Evolutionary conservation across 2,888 invertebrate species (phyloP).

Genomic region (Pterostichus niger): DNA sequence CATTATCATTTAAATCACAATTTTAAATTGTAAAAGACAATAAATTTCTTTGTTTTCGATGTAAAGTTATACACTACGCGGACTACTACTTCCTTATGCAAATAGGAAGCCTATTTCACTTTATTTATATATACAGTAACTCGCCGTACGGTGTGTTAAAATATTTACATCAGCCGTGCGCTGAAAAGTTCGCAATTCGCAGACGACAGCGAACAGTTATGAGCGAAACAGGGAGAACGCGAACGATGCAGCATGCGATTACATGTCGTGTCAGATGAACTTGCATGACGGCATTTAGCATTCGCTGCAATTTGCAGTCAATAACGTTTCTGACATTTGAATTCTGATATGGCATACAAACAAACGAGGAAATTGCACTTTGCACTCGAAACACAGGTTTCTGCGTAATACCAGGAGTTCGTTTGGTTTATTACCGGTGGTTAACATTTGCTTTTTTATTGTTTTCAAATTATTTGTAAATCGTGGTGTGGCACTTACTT

Average conservation of each 20-base stretch:
- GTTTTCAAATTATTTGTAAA: not conserved
- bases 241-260: conserved; percentile 8
- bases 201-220: too few species aligned
- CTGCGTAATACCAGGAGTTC: not conserved
- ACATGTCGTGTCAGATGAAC: conserved; percentile 41
- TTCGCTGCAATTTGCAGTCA: conserved; percentile 67
- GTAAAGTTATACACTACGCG: too few species aligned
- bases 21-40: too few species aligned
- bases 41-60: too few species aligned
- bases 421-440: not conserved
- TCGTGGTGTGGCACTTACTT: too few species aligned
- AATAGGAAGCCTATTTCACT: not conserved
- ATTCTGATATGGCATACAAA: conserved; percentile 68
- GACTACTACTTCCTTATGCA: too few species aligned
- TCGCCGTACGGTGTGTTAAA: not conserved
- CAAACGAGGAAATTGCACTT: conserved; percentile 58
- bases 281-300: conserved; percentile 57
- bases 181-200: conserved; percentile 6
- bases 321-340: conserved; percentile 70
- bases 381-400: conserved; percentile 42
- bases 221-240: not conserved
- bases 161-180: not conserved
- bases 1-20: too few species aligned
- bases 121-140: not conserved
- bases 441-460: conserved; percentile 4